Base-by-base conservation (phyloP, 1,140 invertebrate genomes). In the Drosophila sturtevanti region DNA sequence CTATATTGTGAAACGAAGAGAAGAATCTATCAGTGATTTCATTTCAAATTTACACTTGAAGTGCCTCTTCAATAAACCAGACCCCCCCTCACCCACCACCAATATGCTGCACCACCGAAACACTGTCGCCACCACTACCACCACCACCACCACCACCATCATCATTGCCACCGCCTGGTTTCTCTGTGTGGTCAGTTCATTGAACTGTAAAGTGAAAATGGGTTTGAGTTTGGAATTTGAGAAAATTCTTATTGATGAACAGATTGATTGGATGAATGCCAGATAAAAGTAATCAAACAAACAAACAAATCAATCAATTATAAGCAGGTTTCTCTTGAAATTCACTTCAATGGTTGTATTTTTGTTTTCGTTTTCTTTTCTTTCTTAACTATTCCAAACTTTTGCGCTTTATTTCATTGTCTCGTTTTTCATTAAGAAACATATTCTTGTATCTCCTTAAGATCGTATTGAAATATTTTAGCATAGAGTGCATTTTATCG, bases 41-140 rank as follows among this genome's bases (percentile, higher is more conserved):
- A 81, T 78, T 86, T 85, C 78, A 86, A 85, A 78, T 81, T 85
- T 81, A 87, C 82, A 85, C 82, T 85, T 68, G 62, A 81, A 78
- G 74, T 78, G 81, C 86, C 81, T 74, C 64, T 21, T 48, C 41
- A 44, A 18, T 31, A 16, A 63, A 69, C 76, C 63, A 79, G 66
- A 63, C 69, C 63, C 52, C 59, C 51, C 35, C 74, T 61, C n/a
- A n/a, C 35, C 52, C 37, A 55, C 18, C 22, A 52, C 41, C 35
- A 60, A 21, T 4, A 31, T 6, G 5, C 27, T 31, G 27, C 27
- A 31, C 27, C 27, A 31, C 0, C 27, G 7, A 6, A 31, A 31
- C 27, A 31, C 27, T 31, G 27, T 4, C 27, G 5, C 5, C 27
- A 6, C 27, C 27, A 31, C 27, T 6, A 31, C 27, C 27, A 31